Base-by-base conservation (phyloP, 2,113 vertebrate genomes). In the Nicator chloris region DNA sequence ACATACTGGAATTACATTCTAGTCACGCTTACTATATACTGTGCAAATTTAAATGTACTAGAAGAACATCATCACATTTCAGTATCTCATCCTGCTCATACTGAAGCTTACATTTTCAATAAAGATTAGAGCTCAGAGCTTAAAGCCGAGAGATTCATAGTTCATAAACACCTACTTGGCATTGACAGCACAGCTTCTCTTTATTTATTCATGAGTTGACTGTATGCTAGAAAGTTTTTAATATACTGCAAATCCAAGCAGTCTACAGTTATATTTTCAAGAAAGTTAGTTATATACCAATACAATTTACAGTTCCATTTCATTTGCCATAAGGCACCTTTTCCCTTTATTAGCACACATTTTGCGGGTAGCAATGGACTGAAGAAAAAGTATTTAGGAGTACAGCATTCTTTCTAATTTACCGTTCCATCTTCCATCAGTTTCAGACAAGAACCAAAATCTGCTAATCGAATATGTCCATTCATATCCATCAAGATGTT, bases 401-500 rank as follows among this genome's bases (percentile, higher is more conserved):
- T 65, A 44, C 28, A 81, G 91, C 12, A 86, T 59, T 96, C 17
- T 79, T 42, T 86, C 28, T 54, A 80, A 98, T 98, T 97, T 98
- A 99, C 99, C 89, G 99, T 99, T 98, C 99, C 99, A 89, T 99
- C 99, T 97, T 99, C 99, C 99, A 99, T 99, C 88, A 99, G 98
- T 94, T 98, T 99, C 94, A 99, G 98, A 97, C 99, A 99, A 97
- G 99, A 99, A 95, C 99, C 99, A 92, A 99, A 99, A 98, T 99
- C 99, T 77, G 99, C 99, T 98, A 99, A 98, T 85, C 99, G 98
- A 98, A 99, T 99, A 97, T 99, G 99, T 92, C 99, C 99, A 59
- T 99, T 99, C 98, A 99, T 98, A 98, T 99, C 99, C 98, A 99
- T 98, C 93, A 99, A 97, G 93, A 99, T 99, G 97, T 99, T 99